Percentiles rank a stretch among this genome's conserved stretches.
phyloP scores from a whole-genome alignment of 2,888 invertebrate genomes.

The Eupithecia abbreviata region DNA sequence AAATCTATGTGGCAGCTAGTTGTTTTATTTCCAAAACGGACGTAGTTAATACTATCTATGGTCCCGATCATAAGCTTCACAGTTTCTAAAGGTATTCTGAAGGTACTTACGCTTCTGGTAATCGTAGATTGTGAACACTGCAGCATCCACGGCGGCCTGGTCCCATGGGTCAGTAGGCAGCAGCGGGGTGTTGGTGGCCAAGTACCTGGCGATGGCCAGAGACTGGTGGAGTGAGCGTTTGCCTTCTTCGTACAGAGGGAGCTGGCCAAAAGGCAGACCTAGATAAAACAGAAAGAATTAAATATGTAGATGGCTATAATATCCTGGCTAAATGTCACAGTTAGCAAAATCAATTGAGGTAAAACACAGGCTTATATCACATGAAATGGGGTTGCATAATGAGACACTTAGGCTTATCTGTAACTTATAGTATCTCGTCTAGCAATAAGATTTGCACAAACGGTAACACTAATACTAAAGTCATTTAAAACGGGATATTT shows the following conservation, averaged over 20 bases:
- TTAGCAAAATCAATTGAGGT: background rate
- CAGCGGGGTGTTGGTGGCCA: conserved; percentile 75
- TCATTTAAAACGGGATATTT: too few relatives aligned
- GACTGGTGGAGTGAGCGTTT: conserved; percentile 62
- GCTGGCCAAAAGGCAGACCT: conserved; percentile 42
- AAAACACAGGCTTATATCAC: background rate
- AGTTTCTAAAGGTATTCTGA: conserved; percentile 28
- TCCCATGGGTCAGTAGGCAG: conserved; percentile 76
- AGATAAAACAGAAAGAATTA: background rate
- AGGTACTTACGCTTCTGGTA: conserved; percentile 72
- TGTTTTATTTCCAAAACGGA: background rate
- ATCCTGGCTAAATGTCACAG: background rate
- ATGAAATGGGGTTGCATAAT: background rate
- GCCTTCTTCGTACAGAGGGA: conserved; percentile 68
- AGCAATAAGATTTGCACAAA: too few relatives aligned
- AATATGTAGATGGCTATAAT: background rate
- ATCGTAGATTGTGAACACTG: conserved; percentile 75
- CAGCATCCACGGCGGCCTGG: conserved; percentile 74
- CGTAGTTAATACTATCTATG: background rate
- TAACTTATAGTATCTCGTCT: background rate
- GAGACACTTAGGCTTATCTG: background rate
- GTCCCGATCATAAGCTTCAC: background rate
- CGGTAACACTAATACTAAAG: too few relatives aligned
- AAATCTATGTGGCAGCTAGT: too few relatives aligned
- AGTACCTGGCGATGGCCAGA: conserved; percentile 79